Evolutionary conservation across 2,797 vertebrate genomes (phyloP).

Genomic region (Sebastes taczanowskii): DNA sequence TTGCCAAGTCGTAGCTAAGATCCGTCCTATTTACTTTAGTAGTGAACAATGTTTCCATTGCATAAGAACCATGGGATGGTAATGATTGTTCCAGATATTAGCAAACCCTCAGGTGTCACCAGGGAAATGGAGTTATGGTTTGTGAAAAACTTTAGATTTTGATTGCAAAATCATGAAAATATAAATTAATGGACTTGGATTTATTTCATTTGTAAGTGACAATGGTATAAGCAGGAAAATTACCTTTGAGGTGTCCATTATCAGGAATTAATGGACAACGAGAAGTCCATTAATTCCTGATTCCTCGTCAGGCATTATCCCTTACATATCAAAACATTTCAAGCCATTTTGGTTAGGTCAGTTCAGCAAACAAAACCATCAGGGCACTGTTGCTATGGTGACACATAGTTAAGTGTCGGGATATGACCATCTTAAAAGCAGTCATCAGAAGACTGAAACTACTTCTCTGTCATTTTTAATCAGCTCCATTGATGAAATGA

Average conservation of each 20-base stretch:
- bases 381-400: neutral
- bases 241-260: neutral
- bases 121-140: neutral
- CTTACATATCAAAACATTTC: neutral
- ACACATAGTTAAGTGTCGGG: neutral
- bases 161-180: neutral
- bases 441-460: neutral
- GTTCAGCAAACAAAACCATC: neutral
- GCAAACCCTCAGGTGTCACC: neutral
- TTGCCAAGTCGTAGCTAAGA: no score
- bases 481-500: conserved; percentile 10
- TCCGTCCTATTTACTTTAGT: neutral
- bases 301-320: neutral
- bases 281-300: neutral
- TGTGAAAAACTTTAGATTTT: neutral
- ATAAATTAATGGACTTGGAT: no score
- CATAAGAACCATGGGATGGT: neutral
- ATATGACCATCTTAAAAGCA: neutral
- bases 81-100: neutral
- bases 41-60: neutral
- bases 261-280: neutral
- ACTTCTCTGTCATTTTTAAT: neutral
- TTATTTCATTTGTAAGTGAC: neutral
- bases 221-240: neutral
- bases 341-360: neutral